These are phyloP conservation scores for Euborellia annulipes DNA, from an alignment of 1,140 invertebrate genomes.

Conservation along the genomic window DNA sequence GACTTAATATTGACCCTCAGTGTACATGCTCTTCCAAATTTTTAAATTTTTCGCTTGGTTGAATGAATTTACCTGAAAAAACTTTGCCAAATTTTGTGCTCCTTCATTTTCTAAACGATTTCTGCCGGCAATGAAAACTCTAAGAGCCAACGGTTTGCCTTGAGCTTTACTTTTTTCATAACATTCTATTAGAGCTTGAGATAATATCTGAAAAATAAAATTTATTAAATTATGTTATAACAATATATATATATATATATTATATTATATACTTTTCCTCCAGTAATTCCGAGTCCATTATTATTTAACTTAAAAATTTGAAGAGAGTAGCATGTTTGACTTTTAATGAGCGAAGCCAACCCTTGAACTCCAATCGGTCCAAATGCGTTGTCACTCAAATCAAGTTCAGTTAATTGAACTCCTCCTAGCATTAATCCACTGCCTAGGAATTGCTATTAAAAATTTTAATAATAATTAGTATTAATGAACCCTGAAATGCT, in stretches of 20 bases:
- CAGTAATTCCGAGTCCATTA: slow-evolving; percentile 85
- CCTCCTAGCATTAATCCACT: slow-evolving; percentile 63
- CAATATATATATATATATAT: too few relatives aligned
- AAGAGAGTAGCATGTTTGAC: slow-evolving; percentile 65
- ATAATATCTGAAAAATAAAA: slow-evolving; percentile 41
- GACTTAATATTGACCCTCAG: too few relatives aligned
- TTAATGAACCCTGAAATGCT: too few relatives aligned
- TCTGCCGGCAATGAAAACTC: slow-evolving; percentile 81
- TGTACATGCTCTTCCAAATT: too few relatives aligned
- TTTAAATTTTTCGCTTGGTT: too few relatives aligned
- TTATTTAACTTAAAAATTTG: slow-evolving; percentile 81
- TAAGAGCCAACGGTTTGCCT: slow-evolving; percentile 49
- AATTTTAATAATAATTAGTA: too few relatives aligned
- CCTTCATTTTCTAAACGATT: slow-evolving; percentile 92
- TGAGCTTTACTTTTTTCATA: slow-evolving; percentile 42
- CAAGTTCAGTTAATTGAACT: slow-evolving; percentile 67
- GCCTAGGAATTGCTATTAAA: slow-evolving; percentile 53
- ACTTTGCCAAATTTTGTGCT: slow-evolving; percentile 61
- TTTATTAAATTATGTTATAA: background rate
- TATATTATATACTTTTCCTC: slow-evolving; percentile 62
- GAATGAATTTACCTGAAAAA: slow-evolving; percentile 69
- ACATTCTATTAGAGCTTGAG: slow-evolving; percentile 59
- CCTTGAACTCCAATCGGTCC: slow-evolving; percentile 90
- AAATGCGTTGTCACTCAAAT: slow-evolving; percentile 96
- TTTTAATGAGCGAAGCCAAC: slow-evolving; percentile 68